Base-by-base conservation (phyloP, 1,140 invertebrate genomes). In the Drosophila sulfurigaster region DNA sequence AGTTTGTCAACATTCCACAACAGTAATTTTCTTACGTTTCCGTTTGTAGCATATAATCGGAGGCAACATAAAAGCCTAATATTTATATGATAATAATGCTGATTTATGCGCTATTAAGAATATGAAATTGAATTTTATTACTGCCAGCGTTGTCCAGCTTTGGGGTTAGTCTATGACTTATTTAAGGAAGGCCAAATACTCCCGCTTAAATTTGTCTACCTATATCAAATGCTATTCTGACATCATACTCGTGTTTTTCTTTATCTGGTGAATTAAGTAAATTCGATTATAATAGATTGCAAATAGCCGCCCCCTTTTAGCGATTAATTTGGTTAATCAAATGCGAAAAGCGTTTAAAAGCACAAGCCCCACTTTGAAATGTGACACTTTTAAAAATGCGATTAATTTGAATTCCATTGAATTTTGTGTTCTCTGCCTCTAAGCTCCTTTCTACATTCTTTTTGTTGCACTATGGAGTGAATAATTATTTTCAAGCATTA, bases 321-420 rank as follows among this genome's bases (percentile, higher is more conserved):
- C 43, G 7, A 66, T 86, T 79, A 73, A 86, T 86, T 86, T 73
- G 52, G 35, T 74, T 81, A 79, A 81, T 65, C 65, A 81, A 70
- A 51, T 46, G 62, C 5, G 38, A 41, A 38, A 65, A 72, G 13
- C 57, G 41, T 41, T 79, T 62, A 49, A 56, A 46, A 10, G 16
- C 16, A 5, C 35, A 20, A 5, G 4, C n/a, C 30, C 7, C 13
- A 54, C 20, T 28, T 43, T 69, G 82, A 66, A 79, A 87, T 80
- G 41, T 70, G 77, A 88, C 59, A 87, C 82, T 77, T 62, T 73
- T 46, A 38, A 68, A 59, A 81, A 71, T 66, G 58, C 75, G 62
- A 83, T 85, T 77, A 87, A 87, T 82, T 87, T 73, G 60, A 77
- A 67, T 66, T 85, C 78, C 75, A 78, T 58, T 81, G 54, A 85